phyloP scores from a whole-genome alignment of 2,797 vertebrate species.

The Rhinoraja longicauda region DNA sequence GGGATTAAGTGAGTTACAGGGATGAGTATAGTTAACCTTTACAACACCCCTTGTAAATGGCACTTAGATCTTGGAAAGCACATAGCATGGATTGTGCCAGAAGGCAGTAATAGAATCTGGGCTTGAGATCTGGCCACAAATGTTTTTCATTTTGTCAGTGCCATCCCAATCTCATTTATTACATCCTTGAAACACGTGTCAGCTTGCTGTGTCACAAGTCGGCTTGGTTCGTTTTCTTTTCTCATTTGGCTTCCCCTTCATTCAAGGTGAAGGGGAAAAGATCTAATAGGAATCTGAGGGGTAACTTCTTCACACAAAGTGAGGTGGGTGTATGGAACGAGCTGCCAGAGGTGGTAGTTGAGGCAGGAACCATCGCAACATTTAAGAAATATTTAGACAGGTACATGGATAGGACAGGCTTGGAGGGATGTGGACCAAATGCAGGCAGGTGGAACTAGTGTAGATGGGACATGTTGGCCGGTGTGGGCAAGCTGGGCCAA shows the following conservation, averaged over 20 bases:
- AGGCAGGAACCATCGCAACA: no score
- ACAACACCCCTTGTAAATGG: not conserved
- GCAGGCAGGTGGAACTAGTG: no score
- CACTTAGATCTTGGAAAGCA: not conserved
- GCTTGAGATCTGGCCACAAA: not conserved
- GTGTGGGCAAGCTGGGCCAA: no score
- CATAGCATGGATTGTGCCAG: not conserved
- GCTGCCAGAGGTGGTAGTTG: no score
- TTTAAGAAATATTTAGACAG: no score
- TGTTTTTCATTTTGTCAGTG: not conserved
- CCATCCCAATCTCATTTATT: not conserved
- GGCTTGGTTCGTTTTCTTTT: not conserved
- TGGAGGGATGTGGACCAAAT: no score
- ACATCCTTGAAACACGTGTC: not conserved
- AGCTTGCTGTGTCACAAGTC: not conserved
- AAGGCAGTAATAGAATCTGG: not conserved
- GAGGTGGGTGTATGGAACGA: no score
- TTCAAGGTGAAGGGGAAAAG: no score
- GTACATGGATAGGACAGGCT: no score
- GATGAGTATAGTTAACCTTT: constrained; percentile 4
- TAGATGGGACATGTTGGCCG: no score
- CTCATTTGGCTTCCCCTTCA: not conserved
- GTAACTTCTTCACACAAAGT: no score
- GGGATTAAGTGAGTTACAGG: not conserved
- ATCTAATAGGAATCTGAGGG: no score